Evolutionary conservation across 2,888 invertebrate species (phyloP).

Genomic region (Neoaliturus tenellus): DNA sequence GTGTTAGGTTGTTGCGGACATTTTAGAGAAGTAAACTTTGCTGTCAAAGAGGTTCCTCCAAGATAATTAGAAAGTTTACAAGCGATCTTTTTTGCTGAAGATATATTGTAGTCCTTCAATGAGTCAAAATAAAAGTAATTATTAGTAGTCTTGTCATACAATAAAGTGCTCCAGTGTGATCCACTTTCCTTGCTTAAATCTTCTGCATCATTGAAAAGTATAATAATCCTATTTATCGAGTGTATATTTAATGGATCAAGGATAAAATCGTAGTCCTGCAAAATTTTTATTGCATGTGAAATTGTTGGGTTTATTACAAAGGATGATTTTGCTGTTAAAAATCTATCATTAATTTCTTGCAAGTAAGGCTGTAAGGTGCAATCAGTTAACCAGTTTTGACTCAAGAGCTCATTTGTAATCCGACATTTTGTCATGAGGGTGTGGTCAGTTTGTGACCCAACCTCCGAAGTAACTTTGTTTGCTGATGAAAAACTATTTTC

Average conservation of each 20-base stretch:
- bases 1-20: conserved; percentile 20
- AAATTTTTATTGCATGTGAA: conserved; percentile 9
- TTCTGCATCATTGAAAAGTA: background rate
- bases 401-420: background rate
- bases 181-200: background rate
- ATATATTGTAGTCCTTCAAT: background rate
- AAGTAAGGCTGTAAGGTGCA: conserved; percentile 5
- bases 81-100: background rate
- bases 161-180: conserved; percentile 19
- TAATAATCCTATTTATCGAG: background rate
- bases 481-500: background rate
- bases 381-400: conserved; percentile 4
- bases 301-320: background rate
- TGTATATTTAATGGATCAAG: conserved; percentile 13
- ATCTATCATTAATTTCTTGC: conserved; percentile 3
- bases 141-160: background rate
- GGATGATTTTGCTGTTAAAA: background rate
- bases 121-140: background rate
- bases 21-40: background rate
- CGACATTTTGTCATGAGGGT: background rate
- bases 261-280: background rate
- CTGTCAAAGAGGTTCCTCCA: background rate
- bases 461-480: background rate
- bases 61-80: background rate
- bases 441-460: background rate